Evolutionary conservation across 2,888 invertebrate species (phyloP).

Genomic region (Chalcosyrphus nemorum): DNA sequence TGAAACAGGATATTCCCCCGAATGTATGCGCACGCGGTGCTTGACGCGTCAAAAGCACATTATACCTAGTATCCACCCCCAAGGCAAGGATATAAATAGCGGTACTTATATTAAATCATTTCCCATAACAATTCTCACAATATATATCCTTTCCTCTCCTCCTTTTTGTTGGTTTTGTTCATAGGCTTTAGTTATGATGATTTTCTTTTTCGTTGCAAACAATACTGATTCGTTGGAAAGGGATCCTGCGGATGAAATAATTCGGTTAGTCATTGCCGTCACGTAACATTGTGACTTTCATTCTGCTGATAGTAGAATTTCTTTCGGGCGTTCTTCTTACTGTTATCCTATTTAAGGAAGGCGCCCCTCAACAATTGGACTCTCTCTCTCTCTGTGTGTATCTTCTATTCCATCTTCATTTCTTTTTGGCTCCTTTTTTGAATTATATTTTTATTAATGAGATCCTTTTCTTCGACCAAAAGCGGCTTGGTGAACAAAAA

Average conservation of each 20-base stretch:
- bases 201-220: background rate
- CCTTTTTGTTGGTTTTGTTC: background rate
- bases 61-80: no score
- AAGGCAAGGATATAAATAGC: conserved; percentile 5
- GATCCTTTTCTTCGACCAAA: background rate
- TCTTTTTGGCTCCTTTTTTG: background rate
- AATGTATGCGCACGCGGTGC: background rate
- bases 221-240: conserved; percentile 2
- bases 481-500: background rate
- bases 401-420: background rate
- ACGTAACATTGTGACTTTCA: conserved; percentile 26
- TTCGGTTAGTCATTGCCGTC: conserved; percentile 40
- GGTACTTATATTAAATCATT: conserved; percentile 28
- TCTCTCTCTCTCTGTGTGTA: background rate
- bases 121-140: conserved; percentile 16
- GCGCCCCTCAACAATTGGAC: conserved; percentile 5
- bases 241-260: conserved; percentile 5
- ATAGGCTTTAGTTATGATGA: conserved; percentile 18
- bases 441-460: conserved; percentile 14
- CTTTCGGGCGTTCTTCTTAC: background rate
- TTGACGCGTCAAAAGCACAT: background rate
- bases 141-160: background rate
- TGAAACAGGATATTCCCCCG: background rate
- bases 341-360: background rate
- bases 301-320: background rate